phyloP scores from a whole-genome alignment of 1,140 invertebrate genomes.

The Drosophila tristis region DNA sequence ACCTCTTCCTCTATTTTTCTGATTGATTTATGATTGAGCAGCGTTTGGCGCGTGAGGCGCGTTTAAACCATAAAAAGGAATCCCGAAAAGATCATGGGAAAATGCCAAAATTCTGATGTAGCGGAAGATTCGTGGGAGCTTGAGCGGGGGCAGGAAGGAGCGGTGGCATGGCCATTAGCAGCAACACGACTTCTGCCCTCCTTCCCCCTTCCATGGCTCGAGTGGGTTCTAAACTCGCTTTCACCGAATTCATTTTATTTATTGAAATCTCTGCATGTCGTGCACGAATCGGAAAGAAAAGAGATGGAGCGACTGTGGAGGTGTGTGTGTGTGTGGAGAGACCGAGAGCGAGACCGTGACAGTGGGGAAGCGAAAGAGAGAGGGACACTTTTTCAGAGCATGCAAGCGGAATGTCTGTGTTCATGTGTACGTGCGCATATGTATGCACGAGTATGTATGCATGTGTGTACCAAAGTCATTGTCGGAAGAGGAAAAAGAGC shows the following conservation, averaged over 20 bases:
- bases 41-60: slow-evolving; percentile 23
- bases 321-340: slow-evolving; percentile 26
- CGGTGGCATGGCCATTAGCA: slow-evolving; percentile 53
- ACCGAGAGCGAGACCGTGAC: slow-evolving; percentile 6
- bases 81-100: slow-evolving; percentile 32
- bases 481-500: no score
- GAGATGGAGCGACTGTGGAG: slow-evolving; percentile 49
- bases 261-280: slow-evolving; percentile 79
- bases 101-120: slow-evolving; percentile 1
- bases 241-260: slow-evolving; percentile 80
- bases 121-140: neutral
- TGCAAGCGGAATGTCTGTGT: no score
- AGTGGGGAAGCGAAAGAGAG: neutral
- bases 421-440: neutral
- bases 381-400: no score
- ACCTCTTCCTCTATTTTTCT: slow-evolving; percentile 4
- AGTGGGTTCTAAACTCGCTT: slow-evolving; percentile 61
- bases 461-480: no score
- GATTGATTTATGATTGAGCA: slow-evolving; percentile 41
- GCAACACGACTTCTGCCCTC: slow-evolving; percentile 60
- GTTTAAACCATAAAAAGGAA: slow-evolving; percentile 21
- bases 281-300: slow-evolving; percentile 56
- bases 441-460: no score
- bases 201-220: neutral
- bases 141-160: neutral